Evolutionary conservation across 1,140 invertebrate genomes (phyloP), one percentile per base, ranked within the genome.

Genomic region (Acyrthosiphon pisum): DNA sequence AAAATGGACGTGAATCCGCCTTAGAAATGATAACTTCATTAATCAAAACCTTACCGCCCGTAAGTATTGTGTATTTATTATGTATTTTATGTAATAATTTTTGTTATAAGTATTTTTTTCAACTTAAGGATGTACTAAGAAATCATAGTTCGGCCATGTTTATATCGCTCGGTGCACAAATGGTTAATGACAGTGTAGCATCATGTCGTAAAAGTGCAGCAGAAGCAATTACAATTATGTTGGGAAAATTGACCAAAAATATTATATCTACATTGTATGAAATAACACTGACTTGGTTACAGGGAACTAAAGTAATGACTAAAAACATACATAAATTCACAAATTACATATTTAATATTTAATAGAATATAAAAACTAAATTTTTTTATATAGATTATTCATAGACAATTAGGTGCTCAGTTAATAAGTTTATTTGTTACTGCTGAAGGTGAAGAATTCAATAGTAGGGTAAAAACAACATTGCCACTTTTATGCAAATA

Each of bases 21-120:
- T 95, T 99, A 1, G 97, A 98, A 95, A 98, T 99, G 96, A 95
- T 99, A 44, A 96, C 97, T 48, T 96, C 96, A 86, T 96, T 99
- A 50, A 96, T 99, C 87, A 96, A 96, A 83, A 97, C 96, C 91
- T 97, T 99, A 94, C 97, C 97, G 91, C 95, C 96, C 95, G 97
- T 98, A 95, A 94, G 94, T 94, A 93, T 91, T 89, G 35, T 91
- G 30, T 90, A 94, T 89, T 76, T 81, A 94, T 94, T 68, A 93
- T 48, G 14, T 46, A 92, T 1, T 20, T 56, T 35, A 83, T 26
- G 22, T 46, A 26, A 53, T 50, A 83, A 26, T 83, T 23, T n/a
- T 76, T 9, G 8, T 37, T 92, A 14, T 0, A 14, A 92, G 26
- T 50, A 18, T 35, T 83, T 50, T 50, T 91, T 9, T 35, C 1